Percentiles rank a stretch among this genome's conserved stretches.
Evolutionary conservation across 2,888 invertebrate species (phyloP).

Genomic region (Chesias legatella): DNA sequence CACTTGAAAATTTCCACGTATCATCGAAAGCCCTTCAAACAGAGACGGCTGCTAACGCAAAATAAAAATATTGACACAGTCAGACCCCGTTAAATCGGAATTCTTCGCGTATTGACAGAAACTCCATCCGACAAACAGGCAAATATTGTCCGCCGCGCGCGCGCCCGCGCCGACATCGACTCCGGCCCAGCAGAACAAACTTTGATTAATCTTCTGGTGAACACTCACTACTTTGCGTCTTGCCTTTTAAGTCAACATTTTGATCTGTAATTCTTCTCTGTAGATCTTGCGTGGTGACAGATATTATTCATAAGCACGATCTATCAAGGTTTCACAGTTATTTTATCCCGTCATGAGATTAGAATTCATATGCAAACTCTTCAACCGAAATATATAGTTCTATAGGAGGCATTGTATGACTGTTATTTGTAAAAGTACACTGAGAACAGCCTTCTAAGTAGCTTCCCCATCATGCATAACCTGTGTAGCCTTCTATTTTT

Average conservation of each 20-base stretch:
- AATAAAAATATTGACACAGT: conserved; percentile 23
- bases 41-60: conserved; percentile 8
- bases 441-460: conserved; percentile 16
- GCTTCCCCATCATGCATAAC: conserved; percentile 35
- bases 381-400: no score
- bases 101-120: conserved; percentile 27
- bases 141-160: conserved; percentile 41
- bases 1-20: no score
- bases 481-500: conserved; percentile 45
- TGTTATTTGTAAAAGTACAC: not conserved
- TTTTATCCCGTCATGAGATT: no score
- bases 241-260: no score
- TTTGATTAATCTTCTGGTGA: conserved; percentile 15
- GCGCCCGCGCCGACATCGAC: conserved; percentile 28
- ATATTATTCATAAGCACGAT: no score
- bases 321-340: no score
- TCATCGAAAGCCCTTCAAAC: conserved; percentile 2
- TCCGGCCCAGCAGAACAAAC: conserved; percentile 4
- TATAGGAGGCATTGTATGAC: no score
- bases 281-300: no score
- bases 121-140: conserved; percentile 27
- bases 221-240: not conserved
- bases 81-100: conserved; percentile 23
- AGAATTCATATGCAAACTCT: no score
- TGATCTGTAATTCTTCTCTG: no score